Base-by-base conservation (phyloP, 2,888 invertebrate genomes). In the Noctua janthina region DNA sequence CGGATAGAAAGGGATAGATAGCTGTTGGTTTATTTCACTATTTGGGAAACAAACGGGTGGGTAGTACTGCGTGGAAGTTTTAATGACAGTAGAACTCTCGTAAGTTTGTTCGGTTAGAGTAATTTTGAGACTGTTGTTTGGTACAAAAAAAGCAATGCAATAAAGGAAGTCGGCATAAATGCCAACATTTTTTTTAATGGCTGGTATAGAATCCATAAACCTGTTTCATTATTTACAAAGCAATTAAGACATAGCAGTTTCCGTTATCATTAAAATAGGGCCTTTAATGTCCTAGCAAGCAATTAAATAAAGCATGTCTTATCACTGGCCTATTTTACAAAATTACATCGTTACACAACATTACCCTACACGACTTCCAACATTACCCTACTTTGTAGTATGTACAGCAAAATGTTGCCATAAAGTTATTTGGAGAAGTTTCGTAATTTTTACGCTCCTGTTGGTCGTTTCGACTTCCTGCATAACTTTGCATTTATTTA, bases 401-500 rank as follows among this genome's bases (percentile, higher is more conserved):
- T 39, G 13, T 49, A 17, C 70, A 72, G 66, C 59, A 29, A 72
- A 85, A 72, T 39, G 62, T 35, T 76, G 39, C 75, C 82, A 76
- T 84, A 75, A 70, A 77, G 15, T 62, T 75, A 74, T 86, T 79
- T 83, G 78, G 69, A 79, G 59, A 54, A 68, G 69, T 88, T 87
- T 84, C 82, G 75, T 89, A 82, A 82, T 83, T 72, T 88, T 83
- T 79, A 81, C 76, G 79, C 83, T 81, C 69, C 73, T 73, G 43
- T n/a, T 59, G 82, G n/a, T n/a, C 43, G 59, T 79, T 82, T 64
- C n/a, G 43, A 81, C 88, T 90, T 90, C 87, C 87, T 83, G 78
- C 79, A 83, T 84, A 85, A 79, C 72, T 89, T 85, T 83, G 76
- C 76, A 82, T 88, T 51, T 71, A 84, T 81, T 86, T 78, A 79